Evolutionary conservation across 2,113 vertebrate genomes (phyloP).

Genomic region (Stigmatopora nigra): DNA sequence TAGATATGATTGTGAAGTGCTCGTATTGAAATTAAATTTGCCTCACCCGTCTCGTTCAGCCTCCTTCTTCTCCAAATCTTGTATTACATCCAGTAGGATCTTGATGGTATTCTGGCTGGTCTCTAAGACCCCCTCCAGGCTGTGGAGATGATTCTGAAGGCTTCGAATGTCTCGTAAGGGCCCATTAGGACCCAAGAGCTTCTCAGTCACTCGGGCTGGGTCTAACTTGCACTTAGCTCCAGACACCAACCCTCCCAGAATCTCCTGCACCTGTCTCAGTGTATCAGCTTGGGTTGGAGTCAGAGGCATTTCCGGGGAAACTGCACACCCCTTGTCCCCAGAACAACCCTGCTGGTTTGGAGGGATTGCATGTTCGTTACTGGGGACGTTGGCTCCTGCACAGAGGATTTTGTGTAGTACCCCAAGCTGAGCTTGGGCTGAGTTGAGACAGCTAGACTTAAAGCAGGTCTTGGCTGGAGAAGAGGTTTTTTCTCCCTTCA

Average conservation of each 20-base stretch:
- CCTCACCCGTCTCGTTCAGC: conserved; percentile 81
- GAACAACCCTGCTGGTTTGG: conserved; percentile 56
- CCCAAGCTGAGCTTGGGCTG: conserved; percentile 62
- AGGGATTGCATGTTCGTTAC: conserved; percentile 53
- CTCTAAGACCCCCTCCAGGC: conserved; percentile 81
- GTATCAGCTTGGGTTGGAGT: conserved; percentile 61
- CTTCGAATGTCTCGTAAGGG: conserved; percentile 68
- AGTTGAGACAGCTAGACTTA: conserved; percentile 65
- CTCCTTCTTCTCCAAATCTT: conserved; percentile 86
- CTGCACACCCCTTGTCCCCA: conserved; percentile 48
- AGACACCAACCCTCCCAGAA: conserved; percentile 75
- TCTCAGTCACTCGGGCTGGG: conserved; percentile 57
- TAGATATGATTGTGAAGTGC: conserved; percentile 6
- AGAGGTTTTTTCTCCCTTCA: conserved; percentile 52
- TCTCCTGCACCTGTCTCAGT: conserved; percentile 72
- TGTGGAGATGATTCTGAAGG: conserved; percentile 77
- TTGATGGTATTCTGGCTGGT: conserved; percentile 86
- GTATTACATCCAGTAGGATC: conserved; percentile 82
- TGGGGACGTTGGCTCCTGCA: conserved; percentile 59
- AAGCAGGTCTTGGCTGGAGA: conserved; percentile 60
- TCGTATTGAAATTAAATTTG: conserved; percentile 21
- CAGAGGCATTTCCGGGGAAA: conserved; percentile 45
- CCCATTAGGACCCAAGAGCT: conserved; percentile 57
- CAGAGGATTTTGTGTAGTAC: conserved; percentile 67
- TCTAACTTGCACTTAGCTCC: conserved; percentile 68